A percentile compares a stretch with the other conserved stretches of the same genome.
These are phyloP conservation scores for Cydia amplana DNA, from an alignment of 1,140 invertebrate species.

Conservation along the genomic window DNA sequence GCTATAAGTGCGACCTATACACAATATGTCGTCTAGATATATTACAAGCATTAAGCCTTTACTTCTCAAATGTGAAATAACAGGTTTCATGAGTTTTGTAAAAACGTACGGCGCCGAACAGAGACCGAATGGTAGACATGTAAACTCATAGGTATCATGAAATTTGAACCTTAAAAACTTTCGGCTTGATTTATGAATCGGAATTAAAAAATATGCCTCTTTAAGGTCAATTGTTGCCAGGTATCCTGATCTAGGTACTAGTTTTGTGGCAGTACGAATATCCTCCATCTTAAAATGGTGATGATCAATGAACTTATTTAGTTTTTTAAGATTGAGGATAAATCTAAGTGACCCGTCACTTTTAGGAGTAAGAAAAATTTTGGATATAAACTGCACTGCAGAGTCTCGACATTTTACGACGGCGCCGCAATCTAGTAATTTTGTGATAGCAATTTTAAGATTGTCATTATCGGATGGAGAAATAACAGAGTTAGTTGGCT, in stretches of 20 bases:
- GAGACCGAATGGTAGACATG: conserved; percentile 31
- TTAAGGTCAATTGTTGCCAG: conserved; percentile 31
- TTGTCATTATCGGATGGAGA: not conserved
- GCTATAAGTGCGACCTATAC: conserved; percentile 28
- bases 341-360: conserved; percentile 32
- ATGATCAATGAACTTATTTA: conserved; percentile 32
- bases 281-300: conserved; percentile 36
- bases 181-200: conserved; percentile 4
- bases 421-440: conserved; percentile 1
- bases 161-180: conserved; percentile 27
- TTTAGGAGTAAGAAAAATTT: conserved; percentile 34
- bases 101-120: conserved; percentile 29
- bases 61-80: conserved; percentile 24
- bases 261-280: conserved; percentile 29
- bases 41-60: conserved; percentile 21
- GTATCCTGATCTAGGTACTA: conserved; percentile 4
- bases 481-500: not conserved
- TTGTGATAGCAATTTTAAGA: not conserved
- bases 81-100: conserved; percentile 33
- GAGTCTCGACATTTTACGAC: conserved; percentile 3
- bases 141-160: conserved; percentile 26
- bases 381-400: conserved; percentile 27
- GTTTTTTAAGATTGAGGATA: conserved; percentile 32
- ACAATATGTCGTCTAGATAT: conserved; percentile 32
- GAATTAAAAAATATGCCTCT: conserved; percentile 35